Evolutionary conservation across 2,113 vertebrate species (phyloP).

Genomic region (Lamprotornis superbus): DNA sequence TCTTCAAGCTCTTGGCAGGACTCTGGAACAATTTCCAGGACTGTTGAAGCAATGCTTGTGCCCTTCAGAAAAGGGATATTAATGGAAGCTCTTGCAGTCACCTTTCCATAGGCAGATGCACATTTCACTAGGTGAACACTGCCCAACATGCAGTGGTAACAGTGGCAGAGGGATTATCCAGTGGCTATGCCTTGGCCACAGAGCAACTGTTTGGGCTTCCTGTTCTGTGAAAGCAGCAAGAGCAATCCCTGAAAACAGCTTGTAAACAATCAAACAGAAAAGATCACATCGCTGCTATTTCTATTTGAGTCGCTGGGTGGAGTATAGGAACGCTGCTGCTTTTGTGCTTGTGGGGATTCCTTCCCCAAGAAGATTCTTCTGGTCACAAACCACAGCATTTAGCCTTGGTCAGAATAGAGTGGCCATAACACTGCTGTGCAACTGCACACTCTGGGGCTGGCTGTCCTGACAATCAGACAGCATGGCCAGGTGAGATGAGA

Average conservation of each 20-base stretch:
- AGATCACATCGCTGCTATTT: not conserved
- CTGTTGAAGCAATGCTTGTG: not conserved
- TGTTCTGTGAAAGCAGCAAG: not conserved
- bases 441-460: not conserved
- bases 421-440: not conserved
- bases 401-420: not conserved
- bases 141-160: not conserved
- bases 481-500: not conserved
- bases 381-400: not conserved
- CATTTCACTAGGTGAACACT: rapidly evolving
- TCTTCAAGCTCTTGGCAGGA: rapidly evolving
- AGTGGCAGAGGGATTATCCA: not conserved
- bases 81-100: not conserved
- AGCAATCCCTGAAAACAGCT: not conserved
- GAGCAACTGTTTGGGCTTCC: not conserved
- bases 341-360: not conserved
- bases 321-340: not conserved
- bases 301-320: not conserved
- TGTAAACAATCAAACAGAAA: not conserved
- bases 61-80: not conserved
- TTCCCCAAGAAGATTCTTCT: not conserved
- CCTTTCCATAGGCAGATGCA: not conserved
- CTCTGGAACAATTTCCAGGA: not conserved
- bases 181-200: not conserved
- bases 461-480: not conserved